Evolutionary conservation across 2,797 vertebrate species (phyloP).

Genomic region (Propithecus deckenii): DNA sequence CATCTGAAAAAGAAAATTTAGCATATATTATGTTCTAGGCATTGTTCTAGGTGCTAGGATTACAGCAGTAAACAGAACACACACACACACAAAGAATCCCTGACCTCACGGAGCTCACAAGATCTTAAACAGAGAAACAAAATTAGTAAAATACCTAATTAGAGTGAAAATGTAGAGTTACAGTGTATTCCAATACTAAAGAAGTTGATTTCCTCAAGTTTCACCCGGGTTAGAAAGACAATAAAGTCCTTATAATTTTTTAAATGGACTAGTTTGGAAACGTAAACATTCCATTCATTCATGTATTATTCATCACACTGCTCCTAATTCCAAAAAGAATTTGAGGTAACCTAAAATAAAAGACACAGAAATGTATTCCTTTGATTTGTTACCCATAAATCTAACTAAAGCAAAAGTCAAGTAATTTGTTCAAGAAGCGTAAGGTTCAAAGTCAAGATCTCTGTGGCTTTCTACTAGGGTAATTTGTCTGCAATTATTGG

Average conservation of each 20-base stretch:
- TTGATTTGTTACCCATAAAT: conserved; percentile 12
- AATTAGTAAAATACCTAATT: conserved; percentile 23
- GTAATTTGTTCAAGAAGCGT: neutral
- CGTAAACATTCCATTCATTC: neutral
- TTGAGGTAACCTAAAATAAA: neutral
- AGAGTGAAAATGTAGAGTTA: conserved; percentile 1
- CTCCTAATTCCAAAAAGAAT: conserved; percentile 29
- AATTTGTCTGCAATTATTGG: conserved; percentile 72
- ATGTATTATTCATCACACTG: neutral
- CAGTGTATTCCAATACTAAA: neutral
- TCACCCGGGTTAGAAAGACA: neutral
- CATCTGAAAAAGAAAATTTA: conserved; percentile 7
- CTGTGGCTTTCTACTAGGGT: neutral
- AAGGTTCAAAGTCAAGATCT: neutral
- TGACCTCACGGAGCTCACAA: neutral
- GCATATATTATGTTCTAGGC: neutral
- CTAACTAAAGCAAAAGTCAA: conserved; percentile 33
- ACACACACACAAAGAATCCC: neutral
- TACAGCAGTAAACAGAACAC: conserved; percentile 12
- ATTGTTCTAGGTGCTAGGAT: conserved; percentile 19
- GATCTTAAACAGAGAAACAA: conserved; percentile 10
- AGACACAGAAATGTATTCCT: neutral
- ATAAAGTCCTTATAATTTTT: neutral
- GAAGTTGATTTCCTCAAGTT: conserved; percentile 1
- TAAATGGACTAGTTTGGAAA: neutral